phyloP scores from a whole-genome alignment of 2,797 vertebrate genomes.

The Podarcis lilfordi region DNA sequence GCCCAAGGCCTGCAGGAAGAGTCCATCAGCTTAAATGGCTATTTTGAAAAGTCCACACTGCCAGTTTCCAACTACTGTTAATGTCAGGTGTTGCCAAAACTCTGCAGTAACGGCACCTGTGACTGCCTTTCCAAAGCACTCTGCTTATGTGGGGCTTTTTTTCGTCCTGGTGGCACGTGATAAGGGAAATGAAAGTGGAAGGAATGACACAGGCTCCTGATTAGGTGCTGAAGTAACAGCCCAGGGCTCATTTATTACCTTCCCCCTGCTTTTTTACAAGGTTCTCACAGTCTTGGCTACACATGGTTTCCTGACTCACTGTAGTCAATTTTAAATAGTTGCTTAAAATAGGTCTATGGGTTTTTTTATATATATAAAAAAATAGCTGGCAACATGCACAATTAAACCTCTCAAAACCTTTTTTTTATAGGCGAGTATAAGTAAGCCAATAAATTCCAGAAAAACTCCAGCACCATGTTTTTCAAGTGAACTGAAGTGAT shows the following conservation, averaged over 20 bases:
- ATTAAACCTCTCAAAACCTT: conserved; percentile 31
- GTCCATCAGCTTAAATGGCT: not conserved
- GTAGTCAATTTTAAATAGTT: conserved; percentile 54
- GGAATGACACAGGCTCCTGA: conserved; percentile 32
- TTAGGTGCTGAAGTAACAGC: conserved; percentile 47
- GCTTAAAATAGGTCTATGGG: conserved; percentile 61
- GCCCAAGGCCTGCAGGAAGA: not conserved
- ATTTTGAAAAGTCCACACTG: not conserved
- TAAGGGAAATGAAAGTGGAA: conserved; percentile 35
- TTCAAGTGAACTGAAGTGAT: conserved; percentile 41
- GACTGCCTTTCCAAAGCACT: not conserved
- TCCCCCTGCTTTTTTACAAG: conserved; percentile 31
- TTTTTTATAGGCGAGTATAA: conserved; percentile 60
- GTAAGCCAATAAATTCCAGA: conserved; percentile 44
- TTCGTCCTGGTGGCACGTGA: not conserved
- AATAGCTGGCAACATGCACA: conserved; percentile 40
- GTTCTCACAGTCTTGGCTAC: conserved; percentile 23
- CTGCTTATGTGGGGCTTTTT: not conserved
- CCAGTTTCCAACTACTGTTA: conserved; percentile 3
- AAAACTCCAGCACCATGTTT: conserved; percentile 45
- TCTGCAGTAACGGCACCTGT: not conserved
- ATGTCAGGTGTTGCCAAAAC: conserved; percentile 7
- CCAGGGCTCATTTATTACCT: conserved; percentile 43
- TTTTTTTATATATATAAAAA: conserved; percentile 10
- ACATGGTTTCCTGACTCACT: conserved; percentile 49